Conservation (phyloP, 2,113 vertebrate species). For the Dasypus novemcinctus region DNA sequence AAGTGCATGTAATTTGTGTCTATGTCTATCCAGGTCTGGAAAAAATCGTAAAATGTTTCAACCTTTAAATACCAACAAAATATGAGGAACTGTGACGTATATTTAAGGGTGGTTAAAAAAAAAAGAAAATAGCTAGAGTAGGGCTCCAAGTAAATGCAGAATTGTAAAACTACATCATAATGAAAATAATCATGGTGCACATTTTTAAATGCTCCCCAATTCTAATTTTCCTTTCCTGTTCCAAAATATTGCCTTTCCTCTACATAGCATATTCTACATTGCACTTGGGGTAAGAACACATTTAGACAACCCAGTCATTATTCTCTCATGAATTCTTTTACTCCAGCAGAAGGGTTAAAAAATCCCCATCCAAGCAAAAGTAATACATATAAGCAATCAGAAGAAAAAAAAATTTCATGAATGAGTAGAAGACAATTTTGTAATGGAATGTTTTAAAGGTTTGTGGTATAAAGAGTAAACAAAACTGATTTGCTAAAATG, state of each 20-base stretch:
- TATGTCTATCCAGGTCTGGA: constrained; percentile 1
- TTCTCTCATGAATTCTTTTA: constrained; percentile 22
- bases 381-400: neutral
- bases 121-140: neutral
- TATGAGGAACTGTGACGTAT: constrained; percentile 46
- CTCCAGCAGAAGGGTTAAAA: neutral
- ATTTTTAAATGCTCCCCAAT: constrained; percentile 16
- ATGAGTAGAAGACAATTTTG: constrained; percentile 55
- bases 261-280: neutral
- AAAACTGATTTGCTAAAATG: constrained; percentile 34
- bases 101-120: neutral
- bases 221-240: neutral
- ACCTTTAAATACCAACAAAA: constrained; percentile 41
- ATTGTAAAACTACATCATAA: neutral
- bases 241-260: neutral
- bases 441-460: constrained; percentile 43
- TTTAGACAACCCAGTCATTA: neutral
- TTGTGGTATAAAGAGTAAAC: constrained; percentile 50
- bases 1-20: neutral
- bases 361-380: neutral
- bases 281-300: neutral
- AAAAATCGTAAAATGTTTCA: neutral
- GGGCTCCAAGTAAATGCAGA: constrained; percentile 27
- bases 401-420: constrained; percentile 54
- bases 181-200: constrained; percentile 6